These are phyloP conservation scores for Stegana nigrithorax DNA, from an alignment of 2,888 invertebrate genomes.

Conservation along the genomic window DNA sequence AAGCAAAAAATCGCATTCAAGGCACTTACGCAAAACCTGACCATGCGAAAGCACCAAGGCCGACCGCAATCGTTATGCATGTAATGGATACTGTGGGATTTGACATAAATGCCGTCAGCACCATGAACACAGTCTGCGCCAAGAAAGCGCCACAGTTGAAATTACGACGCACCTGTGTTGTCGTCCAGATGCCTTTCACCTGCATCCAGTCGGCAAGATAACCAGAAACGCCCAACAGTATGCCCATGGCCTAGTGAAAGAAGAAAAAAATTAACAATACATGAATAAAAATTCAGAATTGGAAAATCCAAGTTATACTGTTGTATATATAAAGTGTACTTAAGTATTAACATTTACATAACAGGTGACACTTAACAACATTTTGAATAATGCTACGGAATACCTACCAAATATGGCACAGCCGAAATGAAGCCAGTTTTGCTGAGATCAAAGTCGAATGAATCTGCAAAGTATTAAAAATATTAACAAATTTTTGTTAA, in stretches of 20 bases:
- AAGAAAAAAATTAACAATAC: too few species aligned
- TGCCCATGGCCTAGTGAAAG: conserved; percentile 91
- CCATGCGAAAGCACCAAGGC: conserved; percentile 93
- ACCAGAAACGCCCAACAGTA: conserved; percentile 83
- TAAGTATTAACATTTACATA: too few species aligned
- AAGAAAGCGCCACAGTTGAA: conserved; percentile 83
- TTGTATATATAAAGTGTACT: too few species aligned
- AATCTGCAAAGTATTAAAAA: conserved; percentile 71
- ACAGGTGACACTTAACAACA: too few species aligned
- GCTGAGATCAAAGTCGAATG: conserved; percentile 78
- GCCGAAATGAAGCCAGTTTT: conserved; percentile 87
- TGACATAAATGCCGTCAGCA: conserved; percentile 80
- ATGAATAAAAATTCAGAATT: too few species aligned
- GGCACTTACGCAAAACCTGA: conserved; percentile 83
- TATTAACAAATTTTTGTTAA: too few species aligned
- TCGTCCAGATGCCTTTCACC: conserved; percentile 74
- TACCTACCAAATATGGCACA: conserved; percentile 87
- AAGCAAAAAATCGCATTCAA: neutral
- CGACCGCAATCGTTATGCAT: conserved; percentile 89
- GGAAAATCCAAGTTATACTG: too few species aligned
- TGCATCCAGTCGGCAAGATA: conserved; percentile 85
- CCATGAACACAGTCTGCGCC: conserved; percentile 87
- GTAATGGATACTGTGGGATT: conserved; percentile 78
- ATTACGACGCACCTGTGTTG: conserved; percentile 80
- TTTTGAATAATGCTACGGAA: too few species aligned